These are phyloP conservation scores for Tuta absoluta DNA, from an alignment of 2,888 invertebrate species.

Conservation along the genomic window DNA sequence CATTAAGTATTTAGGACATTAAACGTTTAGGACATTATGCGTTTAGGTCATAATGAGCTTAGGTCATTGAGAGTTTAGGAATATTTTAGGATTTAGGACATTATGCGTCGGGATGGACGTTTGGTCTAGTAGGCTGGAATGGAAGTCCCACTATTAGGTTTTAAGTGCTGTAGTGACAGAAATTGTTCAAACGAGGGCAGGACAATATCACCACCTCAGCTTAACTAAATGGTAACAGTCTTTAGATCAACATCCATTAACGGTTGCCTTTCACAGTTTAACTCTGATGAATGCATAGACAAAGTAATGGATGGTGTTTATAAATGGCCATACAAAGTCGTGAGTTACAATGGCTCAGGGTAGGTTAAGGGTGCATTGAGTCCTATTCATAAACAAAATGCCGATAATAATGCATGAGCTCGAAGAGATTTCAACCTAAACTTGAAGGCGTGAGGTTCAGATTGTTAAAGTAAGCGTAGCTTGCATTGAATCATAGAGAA, in stretches of 20 bases:
- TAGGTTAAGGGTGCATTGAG: constrained; percentile 78
- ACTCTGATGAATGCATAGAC: constrained; percentile 4
- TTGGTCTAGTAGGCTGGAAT: no score
- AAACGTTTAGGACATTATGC: no score
- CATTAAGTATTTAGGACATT: no score
- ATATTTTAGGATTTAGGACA: no score
- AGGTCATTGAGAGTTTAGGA: no score
- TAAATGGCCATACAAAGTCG: constrained; percentile 33
- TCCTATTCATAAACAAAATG: constrained; percentile 58
- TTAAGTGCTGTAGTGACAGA: constrained; percentile 61
- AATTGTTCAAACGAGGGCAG: constrained; percentile 64
- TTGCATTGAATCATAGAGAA: neutral
- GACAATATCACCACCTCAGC: constrained; percentile 41
- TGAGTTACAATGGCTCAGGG: constrained; percentile 52
- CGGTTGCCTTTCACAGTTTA: neutral
- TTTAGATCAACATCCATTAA: constrained; percentile 33
- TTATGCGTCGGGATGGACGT: no score
- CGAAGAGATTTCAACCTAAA: constrained; percentile 33
- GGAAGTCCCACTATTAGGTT: constrained; percentile 50
- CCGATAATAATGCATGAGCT: constrained; percentile 39
- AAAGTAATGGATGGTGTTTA: constrained; percentile 46
- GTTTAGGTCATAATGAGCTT: no score
- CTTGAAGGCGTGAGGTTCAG: neutral
- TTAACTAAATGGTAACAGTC: neutral
- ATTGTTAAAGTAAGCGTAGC: neutral